Conservation (phyloP, 2,888 invertebrate genomes). For the Latrodectus hesperus region DNA sequence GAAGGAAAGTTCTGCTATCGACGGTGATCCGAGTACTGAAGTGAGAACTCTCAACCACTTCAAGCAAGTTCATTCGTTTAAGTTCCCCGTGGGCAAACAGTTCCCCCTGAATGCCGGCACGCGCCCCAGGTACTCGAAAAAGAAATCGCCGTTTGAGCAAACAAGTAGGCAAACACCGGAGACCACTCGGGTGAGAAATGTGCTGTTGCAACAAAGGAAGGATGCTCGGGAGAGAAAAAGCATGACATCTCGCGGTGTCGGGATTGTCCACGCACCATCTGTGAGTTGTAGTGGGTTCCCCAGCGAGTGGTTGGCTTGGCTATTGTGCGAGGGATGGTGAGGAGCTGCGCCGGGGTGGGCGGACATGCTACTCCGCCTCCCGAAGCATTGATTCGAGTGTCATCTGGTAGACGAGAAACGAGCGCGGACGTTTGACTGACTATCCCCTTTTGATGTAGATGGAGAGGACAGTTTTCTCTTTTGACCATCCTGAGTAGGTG, state of each 20-base stretch:
- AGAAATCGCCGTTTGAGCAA: background rate
- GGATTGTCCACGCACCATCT: constrained; percentile 38
- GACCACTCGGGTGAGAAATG: constrained; percentile 18
- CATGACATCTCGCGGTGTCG: constrained; percentile 19
- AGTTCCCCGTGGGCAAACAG: too few relatives aligned
- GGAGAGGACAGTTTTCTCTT: too few relatives aligned
- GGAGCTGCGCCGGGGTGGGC: constrained; percentile 7
- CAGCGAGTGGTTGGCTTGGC: constrained; percentile 26
- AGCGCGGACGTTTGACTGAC: constrained; percentile 30
- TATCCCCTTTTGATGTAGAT: constrained; percentile 19
- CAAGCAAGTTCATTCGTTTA: too few relatives aligned
- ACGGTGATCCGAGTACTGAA: too few relatives aligned
- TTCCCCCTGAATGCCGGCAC: too few relatives aligned
- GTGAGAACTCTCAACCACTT: too few relatives aligned
- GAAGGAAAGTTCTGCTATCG: too few relatives aligned
- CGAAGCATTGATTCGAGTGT: constrained; percentile 49
- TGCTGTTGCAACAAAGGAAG: constrained; percentile 43
- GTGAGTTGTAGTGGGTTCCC: constrained; percentile 24
- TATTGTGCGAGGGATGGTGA: constrained; percentile 19
- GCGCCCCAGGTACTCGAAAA: too few relatives aligned
- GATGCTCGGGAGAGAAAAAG: constrained; percentile 13
- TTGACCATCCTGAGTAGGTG: too few relatives aligned
- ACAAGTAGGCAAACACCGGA: constrained; percentile 39
- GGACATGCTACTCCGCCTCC: constrained; percentile 24
- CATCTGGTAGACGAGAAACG: constrained; percentile 43